Conservation (phyloP, 2,888 invertebrate genomes). For the Lordiphosa fenestrarum region DNA sequence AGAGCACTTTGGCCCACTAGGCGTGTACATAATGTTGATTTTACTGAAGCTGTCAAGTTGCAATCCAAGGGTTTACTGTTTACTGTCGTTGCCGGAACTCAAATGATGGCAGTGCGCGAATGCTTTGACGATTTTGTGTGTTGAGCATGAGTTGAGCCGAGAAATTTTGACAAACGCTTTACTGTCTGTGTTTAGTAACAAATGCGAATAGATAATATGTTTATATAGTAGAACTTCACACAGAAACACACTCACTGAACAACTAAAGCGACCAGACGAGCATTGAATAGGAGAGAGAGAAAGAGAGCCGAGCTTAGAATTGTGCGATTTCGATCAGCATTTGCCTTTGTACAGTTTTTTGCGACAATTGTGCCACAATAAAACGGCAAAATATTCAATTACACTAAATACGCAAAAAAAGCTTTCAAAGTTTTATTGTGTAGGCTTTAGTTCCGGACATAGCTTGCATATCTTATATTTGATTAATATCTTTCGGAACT, state of each 20-base stretch:
- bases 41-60: conserved; percentile 15
- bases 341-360: conserved; percentile 31
- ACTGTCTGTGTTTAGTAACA: conserved; percentile 31
- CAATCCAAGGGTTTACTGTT: conserved; percentile 25
- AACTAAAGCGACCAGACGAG: conserved; percentile 17
- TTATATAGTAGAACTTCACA: conserved; percentile 11
- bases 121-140: conserved; percentile 42
- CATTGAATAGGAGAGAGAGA: conserved; percentile 8
- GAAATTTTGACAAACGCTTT: conserved; percentile 53
- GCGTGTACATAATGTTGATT: conserved; percentile 19
- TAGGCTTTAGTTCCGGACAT: conserved; percentile 51
- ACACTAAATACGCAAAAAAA: conserved; percentile 20
- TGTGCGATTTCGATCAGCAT: conserved; percentile 38
- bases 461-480: conserved; percentile 16
- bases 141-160: conserved; percentile 41
- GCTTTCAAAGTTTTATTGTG: conserved; percentile 15
- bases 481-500: conserved; percentile 22
- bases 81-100: conserved; percentile 30
- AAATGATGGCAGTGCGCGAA: conserved; percentile 39
- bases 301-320: conserved; percentile 38
- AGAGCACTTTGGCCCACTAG: not conserved
- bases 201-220: conserved; percentile 48
- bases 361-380: conserved; percentile 26
- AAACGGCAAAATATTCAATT: conserved; percentile 27
- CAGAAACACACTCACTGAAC: not conserved